phyloP scores from a whole-genome alignment of 2,888 invertebrate species.

The Aelia acuminata region DNA sequence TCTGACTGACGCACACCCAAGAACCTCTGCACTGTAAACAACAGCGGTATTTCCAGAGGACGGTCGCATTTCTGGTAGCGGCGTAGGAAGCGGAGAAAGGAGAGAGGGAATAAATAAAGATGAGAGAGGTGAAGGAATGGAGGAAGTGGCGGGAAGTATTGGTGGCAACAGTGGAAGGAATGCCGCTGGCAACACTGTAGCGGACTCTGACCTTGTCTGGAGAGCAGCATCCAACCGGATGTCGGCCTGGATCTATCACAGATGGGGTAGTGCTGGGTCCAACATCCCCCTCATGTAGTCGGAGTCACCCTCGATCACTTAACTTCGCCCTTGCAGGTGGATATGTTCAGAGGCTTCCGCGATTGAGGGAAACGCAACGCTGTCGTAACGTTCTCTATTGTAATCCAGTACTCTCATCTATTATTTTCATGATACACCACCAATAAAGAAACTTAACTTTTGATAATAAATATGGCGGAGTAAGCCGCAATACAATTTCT shows the following conservation, averaged over 20 bases:
- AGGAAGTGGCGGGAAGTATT: conserved; percentile 52
- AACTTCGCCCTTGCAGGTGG: neutral
- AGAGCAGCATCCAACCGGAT: conserved; percentile 56
- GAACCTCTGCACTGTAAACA: neutral
- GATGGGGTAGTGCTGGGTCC: neutral
- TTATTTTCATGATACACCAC: neutral
- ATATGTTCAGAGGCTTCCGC: neutral
- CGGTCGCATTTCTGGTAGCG: neutral
- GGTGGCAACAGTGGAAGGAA: conserved; percentile 55
- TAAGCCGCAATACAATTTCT: no score
- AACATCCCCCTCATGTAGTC: neutral
- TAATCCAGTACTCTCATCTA: neutral
- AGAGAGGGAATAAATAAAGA: conserved; percentile 54
- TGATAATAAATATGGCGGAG: no score
- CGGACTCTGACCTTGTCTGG: conserved; percentile 55
- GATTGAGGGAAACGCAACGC: neutral
- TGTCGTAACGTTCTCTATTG: neutral
- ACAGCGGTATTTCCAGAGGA: neutral
- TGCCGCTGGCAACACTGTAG: conserved; percentile 52
- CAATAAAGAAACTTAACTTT: no score
- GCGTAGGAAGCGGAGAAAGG: conserved; percentile 38
- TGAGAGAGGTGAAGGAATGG: conserved; percentile 52
- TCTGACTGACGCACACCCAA: neutral
- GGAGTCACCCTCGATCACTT: neutral
- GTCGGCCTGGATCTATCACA: conserved; percentile 50